A percentile compares a stretch with the other conserved stretches of the same genome.
Evolutionary conservation across 2,888 invertebrate genomes (phyloP).

Genomic region (Melanophora roralis): DNA sequence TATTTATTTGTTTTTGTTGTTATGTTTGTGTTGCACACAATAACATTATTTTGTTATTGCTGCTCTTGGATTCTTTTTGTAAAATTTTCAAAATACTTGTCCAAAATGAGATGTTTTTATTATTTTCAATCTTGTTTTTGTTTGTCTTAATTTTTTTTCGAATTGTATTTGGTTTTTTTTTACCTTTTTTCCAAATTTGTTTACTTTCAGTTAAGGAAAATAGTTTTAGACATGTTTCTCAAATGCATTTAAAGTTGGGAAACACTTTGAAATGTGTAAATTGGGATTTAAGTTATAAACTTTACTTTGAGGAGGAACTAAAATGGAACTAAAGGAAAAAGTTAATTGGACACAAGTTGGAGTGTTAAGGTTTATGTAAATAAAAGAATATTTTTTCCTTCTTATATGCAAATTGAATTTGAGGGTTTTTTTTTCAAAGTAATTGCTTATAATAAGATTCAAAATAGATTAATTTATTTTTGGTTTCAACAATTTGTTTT

Average conservation of each 20-base stretch:
- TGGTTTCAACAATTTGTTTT: too few species aligned
- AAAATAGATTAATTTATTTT: too few species aligned
- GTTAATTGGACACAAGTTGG: neutral
- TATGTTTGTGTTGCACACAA: constrained; percentile 12
- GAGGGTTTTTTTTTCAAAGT: too few species aligned
- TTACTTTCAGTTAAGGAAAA: constrained; percentile 39
- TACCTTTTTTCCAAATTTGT: constrained; percentile 27
- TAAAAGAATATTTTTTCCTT: too few species aligned
- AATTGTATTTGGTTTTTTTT: neutral
- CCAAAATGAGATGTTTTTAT: constrained; percentile 47
- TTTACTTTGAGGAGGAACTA: neutral
- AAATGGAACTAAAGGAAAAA: neutral
- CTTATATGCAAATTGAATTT: too few species aligned
- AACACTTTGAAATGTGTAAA: constrained; percentile 45
- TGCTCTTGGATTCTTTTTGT: constrained; percentile 44
- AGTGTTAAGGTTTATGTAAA: too few species aligned
- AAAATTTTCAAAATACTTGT: constrained; percentile 36
- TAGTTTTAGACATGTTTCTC: constrained; percentile 43
- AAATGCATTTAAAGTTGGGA: neutral
- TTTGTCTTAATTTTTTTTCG: neutral
- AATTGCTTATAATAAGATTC: too few species aligned
- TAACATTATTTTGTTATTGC: constrained; percentile 43
- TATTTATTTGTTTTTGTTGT: constrained; percentile 19
- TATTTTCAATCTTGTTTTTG: constrained; percentile 33
- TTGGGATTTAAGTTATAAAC: constrained; percentile 50